These are phyloP conservation scores for Tauraco hartlaubi DNA, from an alignment of 2,797 vertebrate species.

Conservation along the genomic window DNA sequence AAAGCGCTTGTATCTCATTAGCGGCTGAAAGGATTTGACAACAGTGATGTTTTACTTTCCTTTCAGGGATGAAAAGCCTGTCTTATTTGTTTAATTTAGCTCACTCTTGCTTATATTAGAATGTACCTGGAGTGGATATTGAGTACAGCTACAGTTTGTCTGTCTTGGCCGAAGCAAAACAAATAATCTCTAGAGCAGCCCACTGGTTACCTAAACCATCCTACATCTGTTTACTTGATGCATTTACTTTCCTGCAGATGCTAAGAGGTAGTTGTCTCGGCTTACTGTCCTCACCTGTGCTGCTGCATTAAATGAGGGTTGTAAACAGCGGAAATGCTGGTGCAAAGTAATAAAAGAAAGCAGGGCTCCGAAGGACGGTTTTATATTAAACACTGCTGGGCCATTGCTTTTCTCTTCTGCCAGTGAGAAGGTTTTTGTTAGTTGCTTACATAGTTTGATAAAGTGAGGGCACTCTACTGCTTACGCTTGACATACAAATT, in stretches of 20 bases:
- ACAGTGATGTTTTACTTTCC: conserved; percentile 55
- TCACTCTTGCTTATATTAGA: conserved; percentile 45
- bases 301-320: background rate
- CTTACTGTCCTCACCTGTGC: background rate
- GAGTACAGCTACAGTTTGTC: background rate
- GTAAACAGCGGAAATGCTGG: background rate
- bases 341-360: background rate
- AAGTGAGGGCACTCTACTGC: background rate
- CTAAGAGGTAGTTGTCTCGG: background rate
- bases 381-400: background rate
- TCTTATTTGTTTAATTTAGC: conserved; percentile 61
- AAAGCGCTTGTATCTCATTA: conserved; percentile 56
- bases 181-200: background rate
- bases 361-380: background rate
- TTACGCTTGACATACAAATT: background rate
- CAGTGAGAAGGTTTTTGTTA: background rate
- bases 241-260: background rate
- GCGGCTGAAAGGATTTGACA: conserved; percentile 47
- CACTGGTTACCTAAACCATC: background rate
- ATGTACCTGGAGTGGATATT: background rate
- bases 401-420: background rate
- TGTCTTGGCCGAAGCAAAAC: background rate
- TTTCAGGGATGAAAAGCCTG: conserved; percentile 36
- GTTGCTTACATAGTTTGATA: background rate
- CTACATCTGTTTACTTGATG: background rate